Conservation (phyloP, 30 jellyfish, hydroid and myxozoan genomes). For the Hydra vulgaris region DNA sequence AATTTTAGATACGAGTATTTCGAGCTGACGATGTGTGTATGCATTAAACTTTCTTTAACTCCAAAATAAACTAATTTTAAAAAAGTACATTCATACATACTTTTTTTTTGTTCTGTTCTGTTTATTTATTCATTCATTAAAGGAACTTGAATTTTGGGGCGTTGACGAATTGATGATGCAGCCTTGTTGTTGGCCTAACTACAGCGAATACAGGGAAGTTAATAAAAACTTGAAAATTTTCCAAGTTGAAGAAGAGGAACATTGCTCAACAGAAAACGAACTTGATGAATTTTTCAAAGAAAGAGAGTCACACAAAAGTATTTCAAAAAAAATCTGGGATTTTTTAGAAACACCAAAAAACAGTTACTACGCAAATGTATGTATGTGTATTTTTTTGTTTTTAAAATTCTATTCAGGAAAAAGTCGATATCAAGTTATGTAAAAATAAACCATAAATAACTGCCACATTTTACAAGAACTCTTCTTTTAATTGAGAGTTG, state of each 20-base stretch:
- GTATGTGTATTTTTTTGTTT: not conserved
- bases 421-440: too few species aligned
- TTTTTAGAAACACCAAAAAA: not conserved
- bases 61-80: too few species aligned
- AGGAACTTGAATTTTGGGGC: conserved; percentile 97
- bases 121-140: not conserved
- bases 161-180: conserved; percentile 93
- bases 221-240: conserved; percentile 40
- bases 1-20: too few species aligned
- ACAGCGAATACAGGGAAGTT: conserved; percentile 84
- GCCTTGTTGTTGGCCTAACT: conserved; percentile 96
- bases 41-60: too few species aligned
- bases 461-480: too few species aligned
- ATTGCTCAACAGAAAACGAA: not conserved
- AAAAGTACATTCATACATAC: too few species aligned
- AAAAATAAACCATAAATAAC: too few species aligned
- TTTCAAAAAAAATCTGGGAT: not conserved
- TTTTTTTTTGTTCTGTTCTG: too few species aligned
- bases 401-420: too few species aligned
- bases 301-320: not conserved
- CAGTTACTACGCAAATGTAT: not conserved
- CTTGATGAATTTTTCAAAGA: not conserved
- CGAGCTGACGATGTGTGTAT: too few species aligned
- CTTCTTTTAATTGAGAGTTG: too few species aligned
- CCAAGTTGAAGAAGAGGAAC: not conserved